Percentiles rank a stretch among this genome's conserved stretches.
phyloP scores from a whole-genome alignment of 1,140 invertebrate genomes.

The Melanaphis sacchari region DNA sequence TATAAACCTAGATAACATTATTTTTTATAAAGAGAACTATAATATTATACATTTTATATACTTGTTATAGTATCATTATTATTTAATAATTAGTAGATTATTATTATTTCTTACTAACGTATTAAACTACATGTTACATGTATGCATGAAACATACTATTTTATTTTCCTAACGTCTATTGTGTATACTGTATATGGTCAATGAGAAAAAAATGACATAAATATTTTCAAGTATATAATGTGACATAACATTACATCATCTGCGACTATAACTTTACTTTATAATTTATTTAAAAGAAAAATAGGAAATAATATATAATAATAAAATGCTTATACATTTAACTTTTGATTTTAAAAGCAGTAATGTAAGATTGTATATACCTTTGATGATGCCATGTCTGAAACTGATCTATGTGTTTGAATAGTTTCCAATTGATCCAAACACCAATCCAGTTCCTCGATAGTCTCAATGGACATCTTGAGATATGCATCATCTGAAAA shows the following conservation, averaged over 20 bases:
- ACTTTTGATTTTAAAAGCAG: neutral
- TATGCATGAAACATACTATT: too few species aligned
- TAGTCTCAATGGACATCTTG: conserved; percentile 92
- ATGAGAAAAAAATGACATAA: neutral
- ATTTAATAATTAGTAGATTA: too few species aligned
- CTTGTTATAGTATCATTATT: too few species aligned
- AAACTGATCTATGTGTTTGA: conserved; percentile 97
- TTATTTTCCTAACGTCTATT: too few species aligned
- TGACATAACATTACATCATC: neutral
- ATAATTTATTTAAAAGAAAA: too few species aligned
- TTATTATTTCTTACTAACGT: too few species aligned
- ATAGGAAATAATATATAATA: neutral
- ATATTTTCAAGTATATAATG: neutral
- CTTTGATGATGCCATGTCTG: conserved; percentile 99
- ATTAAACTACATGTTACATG: too few species aligned
- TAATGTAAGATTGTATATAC: conserved; percentile 67
- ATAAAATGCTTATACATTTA: neutral
- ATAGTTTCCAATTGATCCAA: conserved; percentile 99
- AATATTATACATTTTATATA: too few species aligned
- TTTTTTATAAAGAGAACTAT: too few species aligned
- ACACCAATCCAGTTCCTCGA: conserved; percentile 99
- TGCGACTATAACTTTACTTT: neutral
- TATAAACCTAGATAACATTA: too few species aligned
- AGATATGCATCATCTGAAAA: conserved; percentile 87
- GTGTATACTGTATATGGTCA: neutral